Percentiles rank a stretch among this genome's conserved stretches.
Evolutionary conservation across 64 coral and sea anemone genomes (phyloP).

Genomic region (Montipora foliosa): DNA sequence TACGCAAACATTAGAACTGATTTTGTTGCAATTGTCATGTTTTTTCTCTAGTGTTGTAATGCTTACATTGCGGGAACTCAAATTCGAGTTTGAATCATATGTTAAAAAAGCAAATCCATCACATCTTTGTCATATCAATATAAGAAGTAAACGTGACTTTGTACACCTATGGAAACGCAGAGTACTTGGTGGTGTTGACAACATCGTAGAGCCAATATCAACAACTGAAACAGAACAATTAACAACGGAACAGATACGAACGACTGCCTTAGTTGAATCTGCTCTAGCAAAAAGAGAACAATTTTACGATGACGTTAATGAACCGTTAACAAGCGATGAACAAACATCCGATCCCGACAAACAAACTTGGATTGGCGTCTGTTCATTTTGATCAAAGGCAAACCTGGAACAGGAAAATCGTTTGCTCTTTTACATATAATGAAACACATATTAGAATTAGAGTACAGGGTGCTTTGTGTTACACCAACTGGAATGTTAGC

Average conservation of each 20-base stretch:
- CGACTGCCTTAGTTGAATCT: background rate
- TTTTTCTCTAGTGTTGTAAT: no score
- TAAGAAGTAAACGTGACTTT: background rate
- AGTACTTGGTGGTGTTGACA: background rate
- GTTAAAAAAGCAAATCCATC: no score
- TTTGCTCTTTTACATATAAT: background rate
- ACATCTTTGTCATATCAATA: no score
- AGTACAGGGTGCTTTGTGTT: background rate
- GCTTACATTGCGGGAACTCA: no score
- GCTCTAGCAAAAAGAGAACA: no score
- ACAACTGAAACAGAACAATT: background rate
- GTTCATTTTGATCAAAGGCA: background rate
- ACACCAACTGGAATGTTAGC: background rate
- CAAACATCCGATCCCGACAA: no score
- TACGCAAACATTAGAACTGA: no score
- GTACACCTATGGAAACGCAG: background rate
- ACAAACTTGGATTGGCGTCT: background rate
- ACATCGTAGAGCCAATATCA: background rate
- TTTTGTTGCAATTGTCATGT: no score
- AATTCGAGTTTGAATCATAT: no score
- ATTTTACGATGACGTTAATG: no score
- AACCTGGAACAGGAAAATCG: constrained; percentile 34
- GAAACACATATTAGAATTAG: background rate
- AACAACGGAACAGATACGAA: background rate
- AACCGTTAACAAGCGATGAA: no score